Base-by-base conservation (phyloP, 2,113 vertebrate species). In the Coptodon rendalli region DNA sequence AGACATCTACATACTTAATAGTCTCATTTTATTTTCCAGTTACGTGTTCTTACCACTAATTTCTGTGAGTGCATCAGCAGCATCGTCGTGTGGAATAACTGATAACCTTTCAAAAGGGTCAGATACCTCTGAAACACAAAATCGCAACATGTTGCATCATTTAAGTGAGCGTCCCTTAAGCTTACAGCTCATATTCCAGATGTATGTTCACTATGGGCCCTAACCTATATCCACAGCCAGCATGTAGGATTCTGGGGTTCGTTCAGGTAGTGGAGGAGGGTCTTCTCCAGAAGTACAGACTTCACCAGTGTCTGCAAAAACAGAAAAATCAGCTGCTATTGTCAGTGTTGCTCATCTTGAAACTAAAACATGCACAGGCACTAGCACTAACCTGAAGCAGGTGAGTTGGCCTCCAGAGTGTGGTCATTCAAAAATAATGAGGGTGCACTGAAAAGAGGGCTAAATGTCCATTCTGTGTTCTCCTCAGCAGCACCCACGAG, bases 241-340 rank as follows among this genome's bases (percentile, higher is more conserved):
- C 2, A 97, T 95, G 22, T 97, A 99, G 48, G 98, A 99, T 81
- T 99, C 98, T 0, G 98, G 97, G 1, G 98, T 99, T 93, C 99
- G 95, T 91, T 97, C 93, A 4, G 99, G 99, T 83, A 99, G 93
- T 17, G 98, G 97, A 1, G 99, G 99, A 59, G 98, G 97, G 2
- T 45, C 88, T 1, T 98, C 97, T 3, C 96, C 97, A n/a, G 97
- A 95, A 12, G 80, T 40, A 19, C 43, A 17, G 57, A 38, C 71
- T 81, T 87, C 68, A 78, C n/a, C 6, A 19, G 73, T 13, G 81
- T 43, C 88, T 86, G 79, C 19, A 90, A 84, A 88, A 61, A 11
- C 13, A 48, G 5, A 19, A 52, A 52, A 22, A 53, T 17, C 3
- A 3, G 17, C 38, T 2, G 16, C 12, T 68, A 10, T 53, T 11